Conservation (phyloP, 2,113 vertebrate species). For the Ardeotis arabs region DNA sequence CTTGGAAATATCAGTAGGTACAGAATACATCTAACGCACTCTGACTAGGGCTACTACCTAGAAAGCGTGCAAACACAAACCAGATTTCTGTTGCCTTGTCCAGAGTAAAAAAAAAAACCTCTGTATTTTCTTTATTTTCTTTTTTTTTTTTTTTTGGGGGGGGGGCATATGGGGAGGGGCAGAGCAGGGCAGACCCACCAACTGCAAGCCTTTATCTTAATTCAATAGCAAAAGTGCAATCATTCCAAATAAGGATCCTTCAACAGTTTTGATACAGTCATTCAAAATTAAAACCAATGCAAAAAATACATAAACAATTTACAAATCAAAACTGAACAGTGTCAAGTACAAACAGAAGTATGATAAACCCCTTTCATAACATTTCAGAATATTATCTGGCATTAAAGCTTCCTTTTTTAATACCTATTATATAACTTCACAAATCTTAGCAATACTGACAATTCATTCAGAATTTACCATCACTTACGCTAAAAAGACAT, state of each 20-base stretch:
- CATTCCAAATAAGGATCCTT: neutral
- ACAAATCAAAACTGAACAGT: constrained; percentile 41
- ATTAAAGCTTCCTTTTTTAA: constrained; percentile 52
- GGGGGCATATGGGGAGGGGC: no score
- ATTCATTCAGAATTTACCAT: constrained; percentile 48
- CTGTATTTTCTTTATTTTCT: no score
- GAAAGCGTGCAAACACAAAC: neutral
- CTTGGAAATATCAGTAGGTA: neutral
- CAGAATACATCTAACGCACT: neutral
- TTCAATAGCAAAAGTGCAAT: neutral
- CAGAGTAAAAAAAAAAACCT: neutral
- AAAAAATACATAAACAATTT: neutral
- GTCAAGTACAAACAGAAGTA: constrained; percentile 24
- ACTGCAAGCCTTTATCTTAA: neutral
- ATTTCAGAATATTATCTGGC: constrained; percentile 57
- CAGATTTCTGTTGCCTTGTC: neutral
- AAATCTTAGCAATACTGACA: constrained; percentile 56
- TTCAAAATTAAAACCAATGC: neutral
- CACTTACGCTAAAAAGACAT: constrained; percentile 10
- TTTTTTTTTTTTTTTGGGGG: no score
- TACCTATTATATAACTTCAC: constrained; percentile 58
- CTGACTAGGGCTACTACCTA: neutral
- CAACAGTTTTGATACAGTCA: neutral
- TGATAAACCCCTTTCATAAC: constrained; percentile 58
- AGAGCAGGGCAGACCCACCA: neutral